Percentiles rank a stretch among this genome's conserved stretches.
phyloP scores from a whole-genome alignment of 2,797 vertebrate genomes.

The Gymnoscopelus microlampas region DNA sequence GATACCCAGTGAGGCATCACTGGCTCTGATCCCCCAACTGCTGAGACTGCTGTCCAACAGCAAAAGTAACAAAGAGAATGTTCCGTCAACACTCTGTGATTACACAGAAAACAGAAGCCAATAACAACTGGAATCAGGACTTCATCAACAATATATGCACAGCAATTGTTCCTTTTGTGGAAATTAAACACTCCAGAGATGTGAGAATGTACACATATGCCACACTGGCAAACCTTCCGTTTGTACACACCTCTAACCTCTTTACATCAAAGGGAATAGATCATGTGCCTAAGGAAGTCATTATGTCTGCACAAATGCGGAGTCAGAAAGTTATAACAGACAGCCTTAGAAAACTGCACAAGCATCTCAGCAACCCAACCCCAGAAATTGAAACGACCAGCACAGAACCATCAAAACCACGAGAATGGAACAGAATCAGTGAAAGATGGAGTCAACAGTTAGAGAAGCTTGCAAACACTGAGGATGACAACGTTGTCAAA shows the following conservation, averaged over 20 bases:
- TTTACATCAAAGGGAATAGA: slow-evolving; percentile 41
- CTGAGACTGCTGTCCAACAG: slow-evolving; percentile 28
- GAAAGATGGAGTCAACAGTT: background rate
- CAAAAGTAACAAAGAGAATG: rapidly evolving
- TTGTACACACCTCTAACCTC: slow-evolving; percentile 21
- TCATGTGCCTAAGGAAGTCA: slow-evolving; percentile 58
- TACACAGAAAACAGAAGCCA: slow-evolving; percentile 59
- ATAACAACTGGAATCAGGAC: background rate
- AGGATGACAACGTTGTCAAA: no score
- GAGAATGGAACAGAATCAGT: slow-evolving; percentile 47
- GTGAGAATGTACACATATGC: slow-evolving; percentile 34
- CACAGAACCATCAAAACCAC: background rate
- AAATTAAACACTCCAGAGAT: rapidly evolving
- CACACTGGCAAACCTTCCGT: slow-evolving; percentile 46
- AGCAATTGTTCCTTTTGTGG: slow-evolving; percentile 23
- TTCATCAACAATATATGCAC: slow-evolving; percentile 28
- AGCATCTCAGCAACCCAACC: slow-evolving; percentile 8
- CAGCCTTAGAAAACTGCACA: slow-evolving; percentile 37
- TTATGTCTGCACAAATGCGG: slow-evolving; percentile 39
- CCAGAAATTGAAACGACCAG: background rate
- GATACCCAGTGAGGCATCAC: slow-evolving; percentile 38
- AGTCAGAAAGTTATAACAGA: slow-evolving; percentile 60
- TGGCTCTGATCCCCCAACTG: slow-evolving; percentile 33
- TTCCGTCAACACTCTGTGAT: slow-evolving; percentile 41
- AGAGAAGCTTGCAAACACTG: no score